These are phyloP conservation scores for Nymphalis c-album DNA, from an alignment of 2,888 invertebrate species.

Conservation along the genomic window DNA sequence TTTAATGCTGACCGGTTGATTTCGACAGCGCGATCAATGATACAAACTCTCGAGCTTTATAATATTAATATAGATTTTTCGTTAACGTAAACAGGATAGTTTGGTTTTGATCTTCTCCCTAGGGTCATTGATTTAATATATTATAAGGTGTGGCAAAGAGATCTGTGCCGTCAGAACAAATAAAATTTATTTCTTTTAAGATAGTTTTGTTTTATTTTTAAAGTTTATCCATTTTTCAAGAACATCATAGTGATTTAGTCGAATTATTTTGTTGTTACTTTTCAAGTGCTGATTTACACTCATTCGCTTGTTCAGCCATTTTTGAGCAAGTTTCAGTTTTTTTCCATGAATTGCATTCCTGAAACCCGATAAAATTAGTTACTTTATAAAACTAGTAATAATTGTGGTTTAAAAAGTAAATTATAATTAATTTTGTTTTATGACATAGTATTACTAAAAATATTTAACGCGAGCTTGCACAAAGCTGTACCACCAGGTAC, in stretches of 20 bases:
- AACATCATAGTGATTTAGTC: neutral
- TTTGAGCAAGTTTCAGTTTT: conserved; percentile 39
- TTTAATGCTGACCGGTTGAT: too few relatives aligned
- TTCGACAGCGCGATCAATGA: too few relatives aligned
- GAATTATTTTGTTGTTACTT: conserved; percentile 8
- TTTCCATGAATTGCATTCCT: conserved; percentile 49
- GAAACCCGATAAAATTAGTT: conserved; percentile 20
- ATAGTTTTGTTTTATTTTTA: conserved; percentile 48
- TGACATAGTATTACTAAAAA: too few relatives aligned
- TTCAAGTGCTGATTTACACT: conserved; percentile 39
- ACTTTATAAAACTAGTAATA: too few relatives aligned
- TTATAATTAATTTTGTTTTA: too few relatives aligned
- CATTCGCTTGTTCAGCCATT: conserved; percentile 40
- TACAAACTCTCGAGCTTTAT: too few relatives aligned
- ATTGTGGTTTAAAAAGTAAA: too few relatives aligned
- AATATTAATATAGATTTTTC: too few relatives aligned
- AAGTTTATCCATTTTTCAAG: neutral
- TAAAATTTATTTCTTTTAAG: conserved; percentile 75
- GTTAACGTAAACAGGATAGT: too few relatives aligned
- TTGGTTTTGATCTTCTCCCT: too few relatives aligned
- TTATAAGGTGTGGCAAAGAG: conserved; percentile 44
- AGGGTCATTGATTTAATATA: conserved; percentile 11
- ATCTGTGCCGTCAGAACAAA: conserved; percentile 62
- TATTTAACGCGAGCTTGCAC: too few relatives aligned
- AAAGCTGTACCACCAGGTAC: too few relatives aligned